Percentiles rank a stretch among this genome's conserved stretches.
phyloP scores from a whole-genome alignment of 2,888 invertebrate species.

The Leptogaster cylindrica region DNA sequence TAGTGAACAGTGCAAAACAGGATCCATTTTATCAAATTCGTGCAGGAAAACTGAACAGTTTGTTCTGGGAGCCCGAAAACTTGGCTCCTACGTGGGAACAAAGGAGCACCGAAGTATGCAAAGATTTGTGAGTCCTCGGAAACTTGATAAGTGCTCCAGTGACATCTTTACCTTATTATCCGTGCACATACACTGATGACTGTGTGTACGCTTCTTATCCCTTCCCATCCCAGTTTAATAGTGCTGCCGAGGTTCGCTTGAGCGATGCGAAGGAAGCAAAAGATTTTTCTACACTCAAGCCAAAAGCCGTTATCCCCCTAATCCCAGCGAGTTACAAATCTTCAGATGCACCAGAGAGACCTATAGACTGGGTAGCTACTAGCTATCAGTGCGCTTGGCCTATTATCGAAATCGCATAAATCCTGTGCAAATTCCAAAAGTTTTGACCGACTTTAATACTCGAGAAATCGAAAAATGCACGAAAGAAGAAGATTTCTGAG shows the following conservation, averaged over 20 bases:
- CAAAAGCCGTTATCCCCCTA: conserved; percentile 17
- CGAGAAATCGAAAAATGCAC: conserved; percentile 37
- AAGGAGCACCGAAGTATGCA: conserved; percentile 15
- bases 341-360: conserved; percentile 11
- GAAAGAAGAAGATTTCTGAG: background rate
- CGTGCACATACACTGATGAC: background rate
- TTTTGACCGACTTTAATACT: conserved; percentile 38
- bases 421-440: conserved; percentile 28
- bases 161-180: conserved; percentile 32
- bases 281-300: background rate
- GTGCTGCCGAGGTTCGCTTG: conserved; percentile 4
- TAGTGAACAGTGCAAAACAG: too few species aligned
- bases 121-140: conserved; percentile 28
- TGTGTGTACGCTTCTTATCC: background rate
- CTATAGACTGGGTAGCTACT: too few species aligned
- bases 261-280: background rate
- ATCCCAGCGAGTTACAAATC: conserved; percentile 28
- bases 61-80: too few species aligned
- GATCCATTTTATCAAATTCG: too few species aligned
- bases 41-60: too few species aligned
- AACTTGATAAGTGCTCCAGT: conserved; percentile 30
- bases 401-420: conserved; percentile 31
- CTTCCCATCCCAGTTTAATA: background rate
- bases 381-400: conserved; percentile 13
- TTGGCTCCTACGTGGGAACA: too few species aligned